Evolutionary conservation across 2,888 invertebrate species (phyloP), one percentile per base, ranked within the genome.

Genomic region (Rhagonycha lutea): DNA sequence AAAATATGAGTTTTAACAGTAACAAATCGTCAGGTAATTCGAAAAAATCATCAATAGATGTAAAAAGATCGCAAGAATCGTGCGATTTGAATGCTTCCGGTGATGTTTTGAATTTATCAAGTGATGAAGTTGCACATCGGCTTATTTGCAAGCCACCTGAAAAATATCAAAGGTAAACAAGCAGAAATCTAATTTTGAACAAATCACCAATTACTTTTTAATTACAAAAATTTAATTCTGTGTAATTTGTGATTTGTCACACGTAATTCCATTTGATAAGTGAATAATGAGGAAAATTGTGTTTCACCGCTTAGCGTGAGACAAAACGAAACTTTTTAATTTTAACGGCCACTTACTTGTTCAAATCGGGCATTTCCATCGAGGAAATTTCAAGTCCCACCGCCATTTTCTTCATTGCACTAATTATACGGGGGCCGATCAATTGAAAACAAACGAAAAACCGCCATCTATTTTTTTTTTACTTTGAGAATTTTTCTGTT

Each of bases 61-160:
- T n/a, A 47, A 47, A 47, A 47, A n/a, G 47, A n/a, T 47, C 47
- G 47, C 47, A 2, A n/a, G 47, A 47, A 47, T 47, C 47, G n/a
- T 47, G 47, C 47, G n/a, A n/a, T 47, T 47, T 47, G 7, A 47
- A n/a, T 7, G 47, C 47, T n/a, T 26, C 12, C 24, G 26, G 18
- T 0, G 26, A 65, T 24, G 8, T 18, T n/a, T 26, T 26, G 23
- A 18, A 14, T 18, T 18, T 65, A 24, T 65, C 63, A n/a, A 65
- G 18, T 26, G 24, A 11, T 11, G 69, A 69, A 29, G 69, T 69
- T 26, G 61, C 61, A 14, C 68, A 67, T 32, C 11, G 71, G 26
- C 74, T 78, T 32, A 70, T 79, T 61, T 80, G 80, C 67, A 79
- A 79, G 47, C 79, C 80, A 24, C 80, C 80, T 26, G 73, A 73